Conservation (phyloP, 2,797 vertebrate species). For the Argentina silus region DNA sequence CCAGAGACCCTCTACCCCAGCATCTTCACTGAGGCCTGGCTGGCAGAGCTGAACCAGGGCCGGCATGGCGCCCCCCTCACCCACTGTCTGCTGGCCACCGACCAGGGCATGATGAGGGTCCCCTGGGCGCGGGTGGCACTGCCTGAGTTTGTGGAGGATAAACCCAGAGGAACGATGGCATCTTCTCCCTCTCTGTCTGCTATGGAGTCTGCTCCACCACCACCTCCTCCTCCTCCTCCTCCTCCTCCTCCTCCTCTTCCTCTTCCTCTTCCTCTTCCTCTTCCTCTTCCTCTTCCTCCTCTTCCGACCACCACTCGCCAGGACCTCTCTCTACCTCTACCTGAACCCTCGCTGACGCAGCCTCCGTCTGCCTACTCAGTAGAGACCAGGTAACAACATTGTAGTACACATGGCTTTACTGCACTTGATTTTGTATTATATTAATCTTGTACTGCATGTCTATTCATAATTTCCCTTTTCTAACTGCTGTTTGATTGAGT, state of each 20-base stretch:
- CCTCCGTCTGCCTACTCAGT: conserved; percentile 63
- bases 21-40: conserved; percentile 84
- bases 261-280: conserved; percentile 38
- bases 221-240: conserved; percentile 31
- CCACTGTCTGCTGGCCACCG: conserved; percentile 82
- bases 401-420: too few relatives aligned
- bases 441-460: too few relatives aligned
- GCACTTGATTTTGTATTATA: too few relatives aligned
- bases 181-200: conserved; percentile 50
- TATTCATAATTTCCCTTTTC: too few relatives aligned
- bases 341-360: neutral
- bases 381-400: conserved; percentile 59
- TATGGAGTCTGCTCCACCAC: too few relatives aligned
- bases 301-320: conserved; percentile 25
- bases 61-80: conserved; percentile 73
- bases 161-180: conserved; percentile 63
- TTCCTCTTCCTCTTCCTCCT: conserved; percentile 39
- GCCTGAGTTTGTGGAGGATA: conserved; percentile 80
- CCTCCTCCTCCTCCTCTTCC: conserved; percentile 26
- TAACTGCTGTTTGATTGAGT: too few relatives aligned
- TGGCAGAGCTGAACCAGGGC: conserved; percentile 78
- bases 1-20: conserved; percentile 74
- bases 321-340: conserved; percentile 12
- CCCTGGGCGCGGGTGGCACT: conserved; percentile 83
- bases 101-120: conserved; percentile 80